Base-by-base conservation (phyloP, 1,140 invertebrate species). In the Nomia melanderi region DNA sequence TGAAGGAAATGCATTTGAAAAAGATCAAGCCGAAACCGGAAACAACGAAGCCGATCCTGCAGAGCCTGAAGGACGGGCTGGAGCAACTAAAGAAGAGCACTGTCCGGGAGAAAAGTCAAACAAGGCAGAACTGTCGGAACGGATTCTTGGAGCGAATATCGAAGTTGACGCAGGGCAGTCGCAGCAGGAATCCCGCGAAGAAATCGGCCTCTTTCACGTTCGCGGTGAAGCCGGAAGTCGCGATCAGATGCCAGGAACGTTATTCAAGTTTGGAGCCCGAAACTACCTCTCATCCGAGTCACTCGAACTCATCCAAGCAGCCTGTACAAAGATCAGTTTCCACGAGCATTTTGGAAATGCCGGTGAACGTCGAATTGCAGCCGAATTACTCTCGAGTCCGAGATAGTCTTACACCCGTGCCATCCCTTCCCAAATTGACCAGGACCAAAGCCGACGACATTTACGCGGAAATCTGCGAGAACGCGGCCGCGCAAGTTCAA, bases 161-260 rank as follows among this genome's bases (percentile, higher is more conserved):
- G 12, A 92, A 92, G 72, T 72, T 92, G 0, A 88, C 91, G 0
- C 89, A 91, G 7, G 88, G 87, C 8, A 84, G 81, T 36, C 85
- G 90, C 6, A 86, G 85, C 47, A 83, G 91, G 11, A 92, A 92
- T 62, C 91, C 91, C 0, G 91, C 91, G 1, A 92, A 92, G 54
- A 92, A 92, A 57, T 92, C 91, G 1, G 91, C 91, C 0, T 92
- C 91, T 3, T 92, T 92, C 64, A 92, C 91, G 2, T 92, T 91
- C 39, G 91, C 90, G 1, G 81, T 90, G 1, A 86, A 91, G 50
- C 91, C 91, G 14, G 90, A 92, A 77, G 76, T 92, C 17, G 87
- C 90, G 9, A 90, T 92, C 85, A 88, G 87, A 7, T 88, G 89
- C 9, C 88, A 90, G 67, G 90, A 92, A 50, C 86, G 89, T 54